Evolutionary conservation across 2,113 vertebrate genomes (phyloP), one percentile per base, ranked within the genome.

Genomic region (Spea multiplicata): DNA sequence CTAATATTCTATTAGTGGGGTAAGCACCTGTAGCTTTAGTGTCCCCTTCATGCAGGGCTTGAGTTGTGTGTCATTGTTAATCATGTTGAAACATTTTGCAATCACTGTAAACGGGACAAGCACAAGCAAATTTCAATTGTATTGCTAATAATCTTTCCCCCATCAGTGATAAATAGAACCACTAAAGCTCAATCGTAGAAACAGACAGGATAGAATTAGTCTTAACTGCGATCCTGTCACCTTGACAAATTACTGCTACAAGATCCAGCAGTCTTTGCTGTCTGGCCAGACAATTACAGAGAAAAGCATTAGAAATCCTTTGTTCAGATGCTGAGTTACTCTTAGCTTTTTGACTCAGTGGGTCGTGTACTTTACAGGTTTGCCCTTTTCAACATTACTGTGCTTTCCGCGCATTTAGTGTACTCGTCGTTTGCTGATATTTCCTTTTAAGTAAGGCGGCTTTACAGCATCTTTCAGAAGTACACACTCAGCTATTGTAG

Each of bases 291-390:
- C 57, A 71, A 49, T 61, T 45, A 65, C 14, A 47, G 59, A 64
- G 44, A 17, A 53, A 59, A 10, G 44, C 14, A 44, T 3, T 50
- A 53, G 8, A 55, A 44, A 70, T 8, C 10, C 47, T 49, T 49
- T 5, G 12, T 30, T 52, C 48, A 72, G 62, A 71, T 53, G 47
- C 49, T 47, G 69, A 16, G 4, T 57, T 65, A 50, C 47, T 79
- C 69, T 73, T 79, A 66, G 70, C 76, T 66, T 73, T 72, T 72
- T 14, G 55, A 66, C 30, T 66, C 68, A 66, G 76, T 59, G 45
- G 57, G 76, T 64, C 68, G 46, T 57, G 69, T 47, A 66, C 61
- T 79, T 79, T 72, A 55, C 44, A 66, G 57, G 30, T 47, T 8
- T 64, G 46, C 8, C n/a, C 59, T 52, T 47, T 55, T 66, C 59